Base-by-base conservation (phyloP, 2,113 vertebrate genomes). In the Delphinapterus leucas region DNA sequence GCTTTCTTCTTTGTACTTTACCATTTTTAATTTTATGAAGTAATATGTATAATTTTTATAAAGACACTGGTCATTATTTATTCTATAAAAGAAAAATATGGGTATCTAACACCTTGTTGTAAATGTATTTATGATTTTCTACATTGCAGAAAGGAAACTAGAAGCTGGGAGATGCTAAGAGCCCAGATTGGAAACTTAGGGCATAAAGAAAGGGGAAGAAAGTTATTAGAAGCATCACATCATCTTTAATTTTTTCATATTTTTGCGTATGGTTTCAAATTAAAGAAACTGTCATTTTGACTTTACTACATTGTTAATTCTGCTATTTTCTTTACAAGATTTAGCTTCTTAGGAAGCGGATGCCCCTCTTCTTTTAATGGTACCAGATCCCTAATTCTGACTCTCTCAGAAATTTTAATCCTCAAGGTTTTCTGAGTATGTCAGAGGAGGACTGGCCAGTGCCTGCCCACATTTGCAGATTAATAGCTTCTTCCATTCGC, bases 401-500 rank as follows among this genome's bases (percentile, higher is more conserved):
- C 47, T 95, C 15, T 38, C 82, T 28, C 4, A 1, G 76, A 86
- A 14, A 2, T 17, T 71, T 36, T 70, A 89, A 98, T 93, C 95
- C 95, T 20, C 15, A 55, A 61, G 76, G 47, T 87, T 81, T 11
- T 23, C 96, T n/a, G 53, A 5, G 84, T 10, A 26, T 41, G 63
- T 93, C 2, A 2, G 1, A 85, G 88, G 41, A 92, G 25, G 71
- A 60, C 63, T 55, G 88, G 17, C 33, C 87, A 13, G 73, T 47
- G 53, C 60, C 90, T 25, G 49, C 55, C 20, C 0, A 2, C 81
- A 6, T 96, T 71, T 36, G 0, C 88, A 96, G 71, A 91, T 92
- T 71, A 98, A 96, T 93, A 93, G 88, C 84, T 95, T 92, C 65
- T 87, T 1, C 97, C 90, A n/a, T 4, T 65, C 96, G 88, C 96